Base-by-base conservation (phyloP, 2,888 invertebrate genomes). In the Baccha elongata region DNA sequence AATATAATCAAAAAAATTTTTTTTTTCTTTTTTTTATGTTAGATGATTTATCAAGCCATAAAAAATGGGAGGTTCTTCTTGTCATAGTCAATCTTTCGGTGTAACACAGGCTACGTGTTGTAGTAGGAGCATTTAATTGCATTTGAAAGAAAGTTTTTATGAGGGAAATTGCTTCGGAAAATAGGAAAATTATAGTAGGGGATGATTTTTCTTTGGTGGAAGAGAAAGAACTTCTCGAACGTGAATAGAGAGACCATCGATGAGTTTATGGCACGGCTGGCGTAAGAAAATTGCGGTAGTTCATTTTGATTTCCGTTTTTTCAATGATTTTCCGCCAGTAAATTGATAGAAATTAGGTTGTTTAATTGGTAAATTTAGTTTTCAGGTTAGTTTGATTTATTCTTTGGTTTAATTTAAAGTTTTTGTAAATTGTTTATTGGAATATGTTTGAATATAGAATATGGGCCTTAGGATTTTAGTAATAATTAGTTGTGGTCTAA, bases 311-410 rank as follows among this genome's bases (percentile, higher is more conserved):
- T 83, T 78, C 78, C 78, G 68, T 58, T 81, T 75, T 23, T 55
- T 35, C 83, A 32, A 78, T 68, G 73, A 78, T 78, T 83, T 83
- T 64, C 83, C 68, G 68, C 68, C 44, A 64, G 55, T 19, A 68
- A 83, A 73, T 83, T 78, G 78, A 68, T 78, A 52, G 78, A 68
- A 78, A 83, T 78, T 78, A 73, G 64, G 67, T 73, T 68, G 68
- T 48, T 62, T 73, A 83, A 83, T 83, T 83, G 67, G 21, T 7
- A 35, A 76, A 69, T 68, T 58, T 62, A 29, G 44, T 72, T 73
- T 53, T n/a, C 29, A 58, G 68, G 62, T 44, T 65, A 60, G 5
- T 26, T 26, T 72, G 35, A 58, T 76, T 19, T 11, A 37, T 37
- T 37, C 17, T 65, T 19, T 37, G 17, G 32, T 55, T 19, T n/a